Evolutionary conservation across 2,888 invertebrate genomes (phyloP).

Genomic region (Epirrita christyi): DNA sequence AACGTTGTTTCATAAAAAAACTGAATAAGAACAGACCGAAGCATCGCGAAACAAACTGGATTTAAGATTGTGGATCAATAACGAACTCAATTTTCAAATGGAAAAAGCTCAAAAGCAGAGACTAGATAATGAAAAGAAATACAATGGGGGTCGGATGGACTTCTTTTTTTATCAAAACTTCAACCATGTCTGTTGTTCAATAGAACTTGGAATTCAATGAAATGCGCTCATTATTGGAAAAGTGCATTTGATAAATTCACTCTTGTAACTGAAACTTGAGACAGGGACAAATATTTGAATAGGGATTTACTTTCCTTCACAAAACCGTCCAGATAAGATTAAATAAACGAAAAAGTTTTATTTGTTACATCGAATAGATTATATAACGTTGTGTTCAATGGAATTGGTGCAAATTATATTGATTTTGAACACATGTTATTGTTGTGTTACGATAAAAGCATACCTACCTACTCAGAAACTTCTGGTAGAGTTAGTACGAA

Average conservation of each 20-base stretch:
- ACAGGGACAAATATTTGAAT: constrained; percentile 41
- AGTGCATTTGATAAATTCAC: constrained; percentile 46
- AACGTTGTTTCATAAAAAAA: neutral
- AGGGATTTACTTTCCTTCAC: constrained; percentile 36
- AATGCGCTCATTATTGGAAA: constrained; percentile 51
- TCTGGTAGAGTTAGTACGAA: too few species aligned
- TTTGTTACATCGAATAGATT: constrained; percentile 12
- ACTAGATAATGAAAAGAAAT: constrained; percentile 48
- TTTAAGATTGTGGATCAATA: constrained; percentile 38
- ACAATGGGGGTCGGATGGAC: constrained; percentile 38
- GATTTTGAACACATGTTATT: too few species aligned
- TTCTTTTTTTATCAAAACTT: constrained; percentile 48
- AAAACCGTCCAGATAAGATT: constrained; percentile 24
- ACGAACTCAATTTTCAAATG: constrained; percentile 44
- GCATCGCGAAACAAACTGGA: constrained; percentile 1
- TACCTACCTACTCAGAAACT: too few species aligned
- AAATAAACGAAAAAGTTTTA: constrained; percentile 19
- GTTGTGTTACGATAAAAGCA: too few species aligned
- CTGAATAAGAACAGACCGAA: neutral
- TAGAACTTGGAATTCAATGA: constrained; percentile 53
- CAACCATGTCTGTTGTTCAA: constrained; percentile 46
- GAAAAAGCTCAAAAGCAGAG: constrained; percentile 43
- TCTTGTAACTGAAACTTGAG: constrained; percentile 41
- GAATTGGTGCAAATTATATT: too few species aligned
- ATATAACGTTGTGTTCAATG: neutral